Base-by-base conservation (phyloP, 92 coral and sea anemone species). In the Desmophyllum pertusum region DNA sequence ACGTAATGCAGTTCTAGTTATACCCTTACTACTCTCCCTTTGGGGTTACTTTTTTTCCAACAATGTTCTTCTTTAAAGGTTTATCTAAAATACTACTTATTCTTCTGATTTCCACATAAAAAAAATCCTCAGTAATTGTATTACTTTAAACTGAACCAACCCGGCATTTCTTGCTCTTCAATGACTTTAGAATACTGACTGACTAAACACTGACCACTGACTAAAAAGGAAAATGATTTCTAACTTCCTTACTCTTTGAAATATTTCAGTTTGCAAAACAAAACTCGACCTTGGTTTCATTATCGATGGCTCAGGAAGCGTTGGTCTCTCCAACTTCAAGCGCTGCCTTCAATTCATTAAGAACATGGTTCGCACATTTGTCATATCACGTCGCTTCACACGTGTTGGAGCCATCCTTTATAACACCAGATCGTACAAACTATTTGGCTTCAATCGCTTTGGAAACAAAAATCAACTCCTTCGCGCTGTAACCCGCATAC, bases 301-400 rank as follows among this genome's bases (percentile, higher is more conserved):
- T 52, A 81, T 93, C 45, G 97, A 93, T 75, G 97, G 94, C 57
- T 93, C 97, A 21, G 97, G 97, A 83, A 93, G 97, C 65, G 88
- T 93, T 33, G 94, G 97, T 63, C 64, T 51, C 21, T 88, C 89
- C 27, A 93, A 93, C 87, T 93, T 93, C 93, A 87, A 88, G 29
- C 92, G 94, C 69, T 93, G 97, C 42, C 87, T 93, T 50, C 75
- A 91, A 37, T 93, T 93, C 43, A 90, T 93, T n/a, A 81, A 86
- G 74, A 41, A 83, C 59, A 53, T 93, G 78, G 82, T 92, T 36
- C 85, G 82, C 6, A 73, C 93, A 6, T 93, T 93, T 77, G 79
- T 38, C 50, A 77, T 93, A 25, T 87, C 92, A 13, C 63, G 81
- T 11, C 78, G 86, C 30, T 78, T 48, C 76, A 88, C 90, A 0